These are phyloP conservation scores for Leguminivora glycinivorella DNA, from an alignment of 1,140 invertebrate genomes.

Conservation along the genomic window DNA sequence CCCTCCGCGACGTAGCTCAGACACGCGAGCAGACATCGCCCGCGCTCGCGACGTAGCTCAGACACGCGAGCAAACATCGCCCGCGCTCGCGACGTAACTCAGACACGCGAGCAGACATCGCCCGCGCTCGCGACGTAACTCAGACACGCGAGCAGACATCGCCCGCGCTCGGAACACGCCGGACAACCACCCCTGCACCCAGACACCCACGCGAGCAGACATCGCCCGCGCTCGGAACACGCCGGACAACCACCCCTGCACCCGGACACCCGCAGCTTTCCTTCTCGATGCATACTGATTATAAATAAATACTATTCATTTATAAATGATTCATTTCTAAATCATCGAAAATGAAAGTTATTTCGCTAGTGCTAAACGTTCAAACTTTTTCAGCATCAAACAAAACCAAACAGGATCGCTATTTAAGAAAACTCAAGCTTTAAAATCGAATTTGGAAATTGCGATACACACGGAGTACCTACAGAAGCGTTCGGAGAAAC, in stretches of 20 bases:
- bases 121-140: too few relatives aligned
- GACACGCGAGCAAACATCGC: too few relatives aligned
- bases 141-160: too few relatives aligned
- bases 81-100: too few relatives aligned
- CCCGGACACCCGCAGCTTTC: background rate
- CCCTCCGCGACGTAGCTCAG: too few relatives aligned
- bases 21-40: too few relatives aligned
- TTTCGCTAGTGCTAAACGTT: background rate
- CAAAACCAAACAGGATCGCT: conserved; percentile 12
- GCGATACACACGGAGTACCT: background rate
- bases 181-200: background rate
- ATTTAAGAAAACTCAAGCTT: conserved; percentile 12
- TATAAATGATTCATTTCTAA: too few relatives aligned
- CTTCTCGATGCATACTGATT: background rate
- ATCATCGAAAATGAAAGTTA: conserved; percentile 14
- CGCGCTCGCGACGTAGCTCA: too few relatives aligned
- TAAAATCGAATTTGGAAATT: conserved; percentile 6
- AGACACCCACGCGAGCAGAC: background rate
- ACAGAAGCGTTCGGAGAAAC: background rate
- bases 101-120: too few relatives aligned
- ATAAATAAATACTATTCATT: background rate
- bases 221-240: background rate
- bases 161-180: too few relatives aligned
- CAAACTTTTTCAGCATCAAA: conserved; percentile 21
- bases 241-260: background rate